Conservation (phyloP, 2,888 invertebrate genomes). For the Imbricaverruca yamaguchii region DNA sequence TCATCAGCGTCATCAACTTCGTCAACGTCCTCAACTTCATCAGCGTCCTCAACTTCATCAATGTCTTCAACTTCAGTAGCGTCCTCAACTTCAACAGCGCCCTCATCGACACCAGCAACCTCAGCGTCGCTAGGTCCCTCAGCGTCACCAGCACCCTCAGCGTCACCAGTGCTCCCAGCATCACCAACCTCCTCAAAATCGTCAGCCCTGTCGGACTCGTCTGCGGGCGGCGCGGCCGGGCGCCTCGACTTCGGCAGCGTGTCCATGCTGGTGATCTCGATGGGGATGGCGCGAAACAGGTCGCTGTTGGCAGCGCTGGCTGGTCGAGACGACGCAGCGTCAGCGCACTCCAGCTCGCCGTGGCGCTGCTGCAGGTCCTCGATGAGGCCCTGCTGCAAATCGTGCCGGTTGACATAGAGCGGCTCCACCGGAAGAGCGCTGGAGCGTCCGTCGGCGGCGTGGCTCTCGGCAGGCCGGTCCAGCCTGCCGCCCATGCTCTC, state of each 20-base stretch:
- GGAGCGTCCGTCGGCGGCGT: background rate
- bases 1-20: too few relatives aligned
- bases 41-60: too few relatives aligned
- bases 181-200: background rate
- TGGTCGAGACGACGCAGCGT: background rate
- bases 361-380: background rate
- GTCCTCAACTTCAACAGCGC: too few relatives aligned
- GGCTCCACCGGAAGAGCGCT: background rate
- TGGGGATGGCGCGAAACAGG: constrained; percentile 1
- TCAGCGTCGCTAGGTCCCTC: too few relatives aligned
- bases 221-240: background rate
- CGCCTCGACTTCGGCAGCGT: background rate
- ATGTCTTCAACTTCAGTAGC: too few relatives aligned
- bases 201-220: background rate
- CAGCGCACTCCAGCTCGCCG: background rate
- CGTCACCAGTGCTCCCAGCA: background rate
- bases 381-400: background rate
- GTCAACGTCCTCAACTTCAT: too few relatives aligned
- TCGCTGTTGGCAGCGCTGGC: background rate
- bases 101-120: too few relatives aligned
- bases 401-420: background rate
- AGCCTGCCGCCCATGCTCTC: background rate
- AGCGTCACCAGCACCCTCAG: background rate
- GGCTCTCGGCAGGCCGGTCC: background rate
- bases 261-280: constrained; percentile 16